Evolutionary conservation across 2,888 invertebrate species (phyloP), one percentile per base, ranked within the genome.

Genomic region (Zele albiditarsus): DNA sequence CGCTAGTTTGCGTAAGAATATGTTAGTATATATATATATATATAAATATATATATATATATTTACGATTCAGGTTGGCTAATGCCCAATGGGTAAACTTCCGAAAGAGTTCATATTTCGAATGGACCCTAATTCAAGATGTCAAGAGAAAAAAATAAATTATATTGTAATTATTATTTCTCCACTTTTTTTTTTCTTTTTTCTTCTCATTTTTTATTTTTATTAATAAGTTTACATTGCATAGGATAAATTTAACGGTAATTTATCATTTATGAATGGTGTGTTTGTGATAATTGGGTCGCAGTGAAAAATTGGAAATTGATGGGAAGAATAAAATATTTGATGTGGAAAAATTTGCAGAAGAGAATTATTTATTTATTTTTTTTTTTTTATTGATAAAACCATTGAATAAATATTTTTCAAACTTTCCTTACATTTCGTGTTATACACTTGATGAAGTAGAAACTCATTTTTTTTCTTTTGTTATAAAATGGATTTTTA

Each of bases 1-100:
- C 88, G 86, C 88, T 86, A 86, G 85, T 87, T 88, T 88, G 87
- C 88, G 88, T 87, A 88, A 88, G 83, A 86, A 83, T 53, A 53
- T 53, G 16, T 46, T 2, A 16, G 16, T n/a, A 46, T 46, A 46
- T 33, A 33, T 33, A 33, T 33, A 8, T 33, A 8, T 33, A 8
- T 33, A 8, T 33, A 8, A 5, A 8, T 33, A 33, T 33, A 33
- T 33, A 8, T 80, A 82, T 80, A 80, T 81, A 83, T 82, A 81
- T 85, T 83, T 85, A 84, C 82, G 83, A 83, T 70, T 73, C 46
- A 33, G 31, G 65, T 86, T 87, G 83, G 82, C 83, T 85, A 87
- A 86, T 84, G 83, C 74, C 76, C 74, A 67, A 67, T 46, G 31
- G 68, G 71, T 53, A 53, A 10, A 73, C 73, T 25, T 28, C 57